Conservation (phyloP, 2,797 vertebrate species). For the Aulostomus chinensis region DNA sequence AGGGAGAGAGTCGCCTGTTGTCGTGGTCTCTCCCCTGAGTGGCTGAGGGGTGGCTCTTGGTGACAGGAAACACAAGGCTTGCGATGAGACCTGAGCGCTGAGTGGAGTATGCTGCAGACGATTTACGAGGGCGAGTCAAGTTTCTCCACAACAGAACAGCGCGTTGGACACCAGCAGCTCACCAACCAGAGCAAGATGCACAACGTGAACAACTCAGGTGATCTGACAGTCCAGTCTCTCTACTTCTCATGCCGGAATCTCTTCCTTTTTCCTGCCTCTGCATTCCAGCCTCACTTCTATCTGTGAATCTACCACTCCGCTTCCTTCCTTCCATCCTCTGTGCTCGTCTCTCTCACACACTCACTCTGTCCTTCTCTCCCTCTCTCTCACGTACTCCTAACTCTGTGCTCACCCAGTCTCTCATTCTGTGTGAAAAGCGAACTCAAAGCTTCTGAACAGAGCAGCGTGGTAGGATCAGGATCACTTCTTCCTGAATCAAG, state of each 20-base stretch:
- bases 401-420: conserved; percentile 54
- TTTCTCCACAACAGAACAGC: conserved; percentile 93
- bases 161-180: conserved; percentile 89
- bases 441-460: conserved; percentile 65
- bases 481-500: conserved; percentile 65
- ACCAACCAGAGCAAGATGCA: conserved; percentile 88
- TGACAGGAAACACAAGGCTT: conserved; percentile 80
- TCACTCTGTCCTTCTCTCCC: conserved; percentile 41
- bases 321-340: conserved; percentile 35
- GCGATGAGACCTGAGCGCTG: conserved; percentile 89
- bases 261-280: conserved; percentile 5
- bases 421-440: conserved; percentile 59
- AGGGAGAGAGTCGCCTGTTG: conserved; percentile 59
- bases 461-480: conserved; percentile 62
- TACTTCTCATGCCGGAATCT: conserved; percentile 33
- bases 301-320: conserved; percentile 43
- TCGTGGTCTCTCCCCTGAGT: conserved; percentile 71
- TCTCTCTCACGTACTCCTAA: conserved; percentile 47
- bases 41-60: conserved; percentile 76
- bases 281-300: conserved; percentile 38
- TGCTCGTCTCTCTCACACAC: conserved; percentile 43
- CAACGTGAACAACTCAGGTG: conserved; percentile 98
- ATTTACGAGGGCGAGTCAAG: conserved; percentile 99
- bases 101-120: conserved; percentile 99
- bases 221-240: conserved; percentile 55